A percentile compares a stretch with the other conserved stretches of the same genome.
phyloP scores from a whole-genome alignment of 2,888 invertebrate species.

The Diogma glabrata region DNA sequence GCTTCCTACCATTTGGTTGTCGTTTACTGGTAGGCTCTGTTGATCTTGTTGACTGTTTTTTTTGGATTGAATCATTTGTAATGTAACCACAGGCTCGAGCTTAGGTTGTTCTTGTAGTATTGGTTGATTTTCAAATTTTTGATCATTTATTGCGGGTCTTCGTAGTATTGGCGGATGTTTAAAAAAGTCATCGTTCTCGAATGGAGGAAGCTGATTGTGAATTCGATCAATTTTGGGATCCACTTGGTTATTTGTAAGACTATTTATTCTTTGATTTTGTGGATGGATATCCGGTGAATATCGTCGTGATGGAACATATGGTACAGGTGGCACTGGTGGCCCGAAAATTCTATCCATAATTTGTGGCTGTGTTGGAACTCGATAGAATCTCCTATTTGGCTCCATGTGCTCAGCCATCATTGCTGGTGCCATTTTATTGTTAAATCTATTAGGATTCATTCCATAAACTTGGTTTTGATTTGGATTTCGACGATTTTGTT shows the following conservation, averaged over 20 bases:
- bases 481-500: background rate
- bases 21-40: constrained; percentile 31
- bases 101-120: constrained; percentile 23
- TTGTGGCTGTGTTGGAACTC: constrained; percentile 22
- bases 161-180: constrained; percentile 40
- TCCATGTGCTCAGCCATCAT: constrained; percentile 19
- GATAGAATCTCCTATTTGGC: constrained; percentile 31
- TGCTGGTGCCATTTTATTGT: constrained; percentile 3
- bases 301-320: constrained; percentile 16
- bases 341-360: constrained; percentile 4
- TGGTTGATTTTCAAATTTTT: constrained; percentile 1
- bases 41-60: constrained; percentile 30
- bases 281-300: constrained; percentile 6
- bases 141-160: constrained; percentile 28
- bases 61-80: constrained; percentile 56
- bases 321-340: constrained; percentile 19
- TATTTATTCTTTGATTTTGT: no score
- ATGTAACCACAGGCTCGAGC: constrained; percentile 46
- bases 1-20: constrained; percentile 22
- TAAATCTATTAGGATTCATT: constrained; percentile 3
- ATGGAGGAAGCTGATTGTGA: constrained; percentile 25
- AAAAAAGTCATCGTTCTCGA: constrained; percentile 30
- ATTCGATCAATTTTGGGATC: no score
- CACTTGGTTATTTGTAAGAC: no score
- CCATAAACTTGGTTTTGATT: background rate